These are phyloP conservation scores for Dicyrtomina minuta DNA, from an alignment of 2,888 invertebrate genomes.

Conservation along the genomic window DNA sequence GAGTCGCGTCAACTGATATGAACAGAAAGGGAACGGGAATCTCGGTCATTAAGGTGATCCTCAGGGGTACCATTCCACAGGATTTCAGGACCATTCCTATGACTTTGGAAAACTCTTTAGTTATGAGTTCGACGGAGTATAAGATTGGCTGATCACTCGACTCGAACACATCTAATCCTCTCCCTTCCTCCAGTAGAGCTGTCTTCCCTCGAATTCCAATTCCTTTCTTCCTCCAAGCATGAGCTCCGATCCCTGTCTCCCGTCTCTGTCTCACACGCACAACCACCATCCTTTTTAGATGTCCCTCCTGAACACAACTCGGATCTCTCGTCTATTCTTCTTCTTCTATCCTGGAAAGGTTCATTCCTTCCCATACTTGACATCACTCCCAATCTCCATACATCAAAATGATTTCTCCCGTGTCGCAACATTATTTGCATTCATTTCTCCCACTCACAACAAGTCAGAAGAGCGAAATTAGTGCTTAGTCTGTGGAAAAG, in stretches of 20 bases:
- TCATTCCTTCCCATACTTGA: conserved; percentile 49
- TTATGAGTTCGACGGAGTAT: conserved; percentile 28
- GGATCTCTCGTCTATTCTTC: not conserved
- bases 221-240: conserved; percentile 5
- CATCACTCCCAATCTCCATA: conserved; percentile 54
- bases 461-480: conserved; percentile 34
- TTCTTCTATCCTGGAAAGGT: conserved; percentile 29
- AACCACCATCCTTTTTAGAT: conserved; percentile 2
- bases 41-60: conserved; percentile 52
- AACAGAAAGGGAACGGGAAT: conserved; percentile 41
- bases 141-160: conserved; percentile 42
- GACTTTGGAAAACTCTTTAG: conserved; percentile 33
- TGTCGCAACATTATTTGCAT: conserved; percentile 53
- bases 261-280: not conserved
- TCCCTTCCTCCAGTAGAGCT: not conserved
- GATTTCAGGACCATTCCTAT: no score
- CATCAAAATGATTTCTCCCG: conserved; percentile 53
- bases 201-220: conserved; percentile 11
- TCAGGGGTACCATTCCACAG: conserved; percentile 50
- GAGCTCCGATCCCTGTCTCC: not conserved
- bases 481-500: conserved; percentile 45
- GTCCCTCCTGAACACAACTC: conserved; percentile 26
- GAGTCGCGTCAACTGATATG: conserved; percentile 49
- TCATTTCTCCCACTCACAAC: conserved; percentile 36
- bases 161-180: conserved; percentile 37